Evolutionary conservation across 2,113 vertebrate genomes (phyloP).

Genomic region (Geothlypis trichas): DNA sequence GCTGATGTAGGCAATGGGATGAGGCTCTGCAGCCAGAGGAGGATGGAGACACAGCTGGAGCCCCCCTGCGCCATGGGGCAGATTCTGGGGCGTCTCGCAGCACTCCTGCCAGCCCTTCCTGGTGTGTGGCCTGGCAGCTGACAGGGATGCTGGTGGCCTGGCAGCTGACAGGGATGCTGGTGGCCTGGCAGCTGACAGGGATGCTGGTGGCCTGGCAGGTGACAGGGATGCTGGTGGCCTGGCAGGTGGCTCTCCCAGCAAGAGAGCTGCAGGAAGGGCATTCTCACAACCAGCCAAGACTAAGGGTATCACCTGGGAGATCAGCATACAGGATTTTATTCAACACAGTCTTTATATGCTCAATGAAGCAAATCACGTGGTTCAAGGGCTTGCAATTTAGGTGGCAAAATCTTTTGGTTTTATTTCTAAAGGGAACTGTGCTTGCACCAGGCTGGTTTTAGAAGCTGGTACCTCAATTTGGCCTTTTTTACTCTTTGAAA

Average conservation of each 20-base stretch:
- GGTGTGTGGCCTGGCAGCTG: background rate
- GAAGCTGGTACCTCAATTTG: background rate
- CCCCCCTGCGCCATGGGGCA: rapidly evolving
- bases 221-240: background rate
- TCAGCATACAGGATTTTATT: background rate
- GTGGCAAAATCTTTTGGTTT: background rate
- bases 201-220: background rate
- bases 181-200: background rate
- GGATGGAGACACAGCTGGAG: rapidly evolving
- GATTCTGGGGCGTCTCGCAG: background rate
- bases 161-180: background rate
- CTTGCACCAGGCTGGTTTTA: background rate
- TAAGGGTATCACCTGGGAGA: background rate
- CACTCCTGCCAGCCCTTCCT: background rate
- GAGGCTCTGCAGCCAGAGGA: background rate
- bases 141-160: background rate
- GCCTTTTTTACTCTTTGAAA: background rate
- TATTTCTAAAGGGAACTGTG: background rate
- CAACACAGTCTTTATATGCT: background rate
- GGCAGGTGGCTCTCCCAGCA: background rate
- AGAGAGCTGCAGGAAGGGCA: background rate
- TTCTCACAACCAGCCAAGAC: background rate
- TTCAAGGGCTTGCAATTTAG: background rate
- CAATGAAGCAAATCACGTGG: background rate
- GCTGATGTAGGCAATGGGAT: background rate